Evolutionary conservation across 2,113 vertebrate genomes (phyloP).

Genomic region (Aldabrachelys gigantea): DNA sequence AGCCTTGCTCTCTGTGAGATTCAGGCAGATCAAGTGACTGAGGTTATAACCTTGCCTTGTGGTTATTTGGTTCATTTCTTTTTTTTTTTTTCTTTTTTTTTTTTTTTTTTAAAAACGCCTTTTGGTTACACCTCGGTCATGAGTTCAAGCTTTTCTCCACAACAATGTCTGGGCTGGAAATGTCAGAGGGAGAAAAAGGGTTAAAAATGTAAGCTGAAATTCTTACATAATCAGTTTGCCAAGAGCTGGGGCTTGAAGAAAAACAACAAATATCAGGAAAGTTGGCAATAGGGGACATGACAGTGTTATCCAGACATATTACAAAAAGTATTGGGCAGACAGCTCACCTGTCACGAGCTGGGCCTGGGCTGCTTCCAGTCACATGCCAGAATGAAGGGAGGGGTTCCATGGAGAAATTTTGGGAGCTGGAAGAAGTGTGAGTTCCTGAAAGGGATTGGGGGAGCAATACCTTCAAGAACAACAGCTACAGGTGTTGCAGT

Average conservation of each 20-base stretch:
- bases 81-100: too few species aligned
- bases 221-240: background rate
- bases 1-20: background rate
- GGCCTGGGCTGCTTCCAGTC: background rate
- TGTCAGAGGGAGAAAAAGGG: background rate
- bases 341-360: background rate
- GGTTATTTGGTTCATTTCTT: background rate
- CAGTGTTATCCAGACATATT: background rate
- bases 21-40: background rate
- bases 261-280: background rate
- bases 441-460: background rate
- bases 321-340: background rate
- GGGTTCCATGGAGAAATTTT: background rate
- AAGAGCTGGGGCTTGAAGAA: background rate
- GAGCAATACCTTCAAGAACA: background rate
- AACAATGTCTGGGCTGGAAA: background rate
- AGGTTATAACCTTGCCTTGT: background rate
- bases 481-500: background rate
- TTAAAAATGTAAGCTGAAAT: background rate
- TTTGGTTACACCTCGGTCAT: background rate
- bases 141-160: background rate
- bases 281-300: background rate
- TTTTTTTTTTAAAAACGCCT: too few species aligned
- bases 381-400: background rate
- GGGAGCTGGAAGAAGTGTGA: background rate